Percentiles rank a stretch among this genome's conserved stretches.
Conservation (phyloP, 2,888 invertebrate genomes). For the Ennomos quercinarius region DNA sequence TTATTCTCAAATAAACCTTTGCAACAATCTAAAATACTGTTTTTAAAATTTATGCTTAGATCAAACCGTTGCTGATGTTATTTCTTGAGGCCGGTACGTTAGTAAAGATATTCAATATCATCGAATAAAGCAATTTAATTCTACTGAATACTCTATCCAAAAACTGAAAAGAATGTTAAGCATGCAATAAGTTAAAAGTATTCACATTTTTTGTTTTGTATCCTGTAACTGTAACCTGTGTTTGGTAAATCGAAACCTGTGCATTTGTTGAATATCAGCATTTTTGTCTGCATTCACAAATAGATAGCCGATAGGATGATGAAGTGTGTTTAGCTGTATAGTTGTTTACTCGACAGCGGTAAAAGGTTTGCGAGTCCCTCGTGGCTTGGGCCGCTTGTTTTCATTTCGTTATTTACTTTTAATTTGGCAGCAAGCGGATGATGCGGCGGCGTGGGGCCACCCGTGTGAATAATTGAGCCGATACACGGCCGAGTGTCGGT, state of each 20-base stretch:
- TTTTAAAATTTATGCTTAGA: not conserved
- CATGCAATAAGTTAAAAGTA: conserved; percentile 39
- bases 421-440: conserved; percentile 85
- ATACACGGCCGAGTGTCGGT: conserved; percentile 62
- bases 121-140: conserved; percentile 14
- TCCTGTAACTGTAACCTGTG: conserved; percentile 24
- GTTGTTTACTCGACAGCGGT: conserved; percentile 81
- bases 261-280: conserved; percentile 61
- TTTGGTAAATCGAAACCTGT: conserved; percentile 43
- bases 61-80: no score
- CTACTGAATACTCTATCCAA: conserved; percentile 3
- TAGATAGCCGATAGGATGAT: conserved; percentile 80
- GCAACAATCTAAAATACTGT: not conserved
- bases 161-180: conserved; percentile 27
- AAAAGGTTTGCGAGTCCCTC: conserved; percentile 84
- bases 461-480: conserved; percentile 81
- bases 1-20: conserved; percentile 24
- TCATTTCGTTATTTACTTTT: conserved; percentile 86
- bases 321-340: conserved; percentile 78
- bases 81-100: not conserved
- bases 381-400: conserved; percentile 79
- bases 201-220: conserved; percentile 41
- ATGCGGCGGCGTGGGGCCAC: conserved; percentile 73
- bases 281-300: conserved; percentile 74
- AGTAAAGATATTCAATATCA: conserved; percentile 19